Evolutionary conservation across 2,113 vertebrate species (phyloP), one percentile per base, ranked within the genome.

Genomic region (Phrynosoma blainvillii): DNA sequence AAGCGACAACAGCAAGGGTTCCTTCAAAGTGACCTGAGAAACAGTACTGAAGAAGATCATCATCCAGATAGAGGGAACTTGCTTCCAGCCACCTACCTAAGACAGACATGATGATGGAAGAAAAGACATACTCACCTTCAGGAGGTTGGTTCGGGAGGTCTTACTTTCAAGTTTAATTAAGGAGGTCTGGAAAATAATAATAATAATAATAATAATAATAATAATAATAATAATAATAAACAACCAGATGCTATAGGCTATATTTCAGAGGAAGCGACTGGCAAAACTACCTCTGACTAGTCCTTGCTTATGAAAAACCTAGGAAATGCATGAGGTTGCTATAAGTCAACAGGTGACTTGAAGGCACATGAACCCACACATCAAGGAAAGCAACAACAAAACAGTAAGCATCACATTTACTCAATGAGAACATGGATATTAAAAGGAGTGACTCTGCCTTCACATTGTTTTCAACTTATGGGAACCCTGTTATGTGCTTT

Each of bases 101-200:
- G 32, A 42, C 21, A 30, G 10, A 40, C 27, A 47, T n/a, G 21
- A 18, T 40, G n/a, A 25, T 14, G 65, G 20, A 5, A 12, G 0
- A 13, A 14, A 59, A 23, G 11, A 11, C 1, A 6, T 54, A 76
- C 79, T 82, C 32, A 89, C 88, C 18, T 25, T 9, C 8, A 21
- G 3, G 0, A 89, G 71, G 52, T 89, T 74, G 2, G 23, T 0
- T 13, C 25, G 11, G 62, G 59, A 40, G 13, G 20, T 71, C 73
- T 47, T 86, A 20, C 59, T 59, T 2, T 86, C 71, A 4, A 42
- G 84, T 27, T 27, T 20, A 13, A 89, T 82, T 62, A n/a, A 56
- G 42, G 71, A 56, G 2, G 1, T 42, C 88, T 89, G 62, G 40
- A 82, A 86, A 82, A 82, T 9, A 62, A 77, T 14, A 82, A 82